Percentiles rank a stretch among this genome's conserved stretches.
phyloP scores from a whole-genome alignment of 2,797 vertebrate genomes.

The Tadarida brasiliensis region DNA sequence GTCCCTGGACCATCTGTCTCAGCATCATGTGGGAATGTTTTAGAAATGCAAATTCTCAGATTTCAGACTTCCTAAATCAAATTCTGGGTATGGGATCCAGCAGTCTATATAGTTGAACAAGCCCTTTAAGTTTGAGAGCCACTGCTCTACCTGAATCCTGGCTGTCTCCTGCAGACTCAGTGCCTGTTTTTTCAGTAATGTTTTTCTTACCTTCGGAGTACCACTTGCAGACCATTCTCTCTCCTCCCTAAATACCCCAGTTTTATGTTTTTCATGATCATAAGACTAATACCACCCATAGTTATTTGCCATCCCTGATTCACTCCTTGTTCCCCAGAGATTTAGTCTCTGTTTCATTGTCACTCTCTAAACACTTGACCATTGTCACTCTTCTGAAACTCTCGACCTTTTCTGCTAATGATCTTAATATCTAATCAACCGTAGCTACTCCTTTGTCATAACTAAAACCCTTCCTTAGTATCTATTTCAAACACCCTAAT shows the following conservation, averaged over 20 bases:
- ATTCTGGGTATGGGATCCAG: background rate
- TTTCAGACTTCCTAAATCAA: background rate
- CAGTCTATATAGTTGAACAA: background rate
- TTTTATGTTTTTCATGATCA: conserved; percentile 54
- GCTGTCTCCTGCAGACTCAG: background rate
- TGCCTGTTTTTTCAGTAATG: background rate
- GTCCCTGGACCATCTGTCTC: background rate
- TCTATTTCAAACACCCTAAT: background rate
- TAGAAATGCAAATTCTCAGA: conserved; percentile 31
- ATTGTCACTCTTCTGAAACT: background rate
- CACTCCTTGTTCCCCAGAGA: background rate
- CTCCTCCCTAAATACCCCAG: background rate
- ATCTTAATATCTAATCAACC: background rate
- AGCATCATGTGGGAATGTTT: background rate
- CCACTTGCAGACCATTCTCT: background rate
- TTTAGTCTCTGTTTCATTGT: background rate
- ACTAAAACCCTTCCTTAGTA: background rate
- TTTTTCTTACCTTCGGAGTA: conserved; percentile 3
- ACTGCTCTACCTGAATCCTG: background rate
- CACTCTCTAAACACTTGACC: background rate
- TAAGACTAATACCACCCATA: background rate
- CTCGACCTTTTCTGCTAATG: conserved; percentile 9
- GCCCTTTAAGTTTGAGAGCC: background rate
- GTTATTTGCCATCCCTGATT: background rate
- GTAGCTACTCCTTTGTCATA: background rate